phyloP scores from a whole-genome alignment of 2,888 invertebrate genomes.

The Dermolepida albohirtum region DNA sequence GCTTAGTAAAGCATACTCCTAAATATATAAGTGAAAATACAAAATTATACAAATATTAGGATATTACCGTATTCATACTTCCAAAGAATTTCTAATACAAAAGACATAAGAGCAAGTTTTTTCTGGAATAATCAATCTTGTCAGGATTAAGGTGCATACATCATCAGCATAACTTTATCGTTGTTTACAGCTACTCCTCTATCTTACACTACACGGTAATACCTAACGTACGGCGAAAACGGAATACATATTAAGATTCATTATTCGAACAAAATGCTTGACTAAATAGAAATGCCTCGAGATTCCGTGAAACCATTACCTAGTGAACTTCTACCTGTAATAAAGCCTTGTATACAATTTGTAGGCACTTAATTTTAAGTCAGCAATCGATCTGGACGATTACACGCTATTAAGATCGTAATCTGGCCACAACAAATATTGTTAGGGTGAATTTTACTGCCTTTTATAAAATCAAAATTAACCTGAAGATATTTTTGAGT shows the following conservation, averaged over 20 bases:
- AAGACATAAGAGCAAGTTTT: too few relatives aligned
- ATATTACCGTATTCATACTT: too few relatives aligned
- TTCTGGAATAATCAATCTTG: too few relatives aligned
- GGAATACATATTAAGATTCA: conserved; percentile 5
- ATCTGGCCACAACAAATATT: conserved; percentile 17
- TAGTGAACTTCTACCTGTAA: conserved; percentile 14
- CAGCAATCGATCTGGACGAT: conserved; percentile 32
- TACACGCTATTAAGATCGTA: conserved; percentile 32
- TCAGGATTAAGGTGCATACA: too few relatives aligned
- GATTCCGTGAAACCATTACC: conserved; percentile 27
- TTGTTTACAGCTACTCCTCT: too few relatives aligned
- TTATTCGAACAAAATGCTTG: conserved; percentile 10
- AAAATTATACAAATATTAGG: too few relatives aligned
- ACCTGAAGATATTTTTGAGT: conserved; percentile 1
- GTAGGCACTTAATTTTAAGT: conserved; percentile 32
- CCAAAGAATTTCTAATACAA: too few relatives aligned
- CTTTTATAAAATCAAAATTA: conserved; percentile 4
- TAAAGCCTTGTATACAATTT: conserved; percentile 11
- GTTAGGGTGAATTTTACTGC: background rate
- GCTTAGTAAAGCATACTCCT: too few relatives aligned
- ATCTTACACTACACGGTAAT: background rate
- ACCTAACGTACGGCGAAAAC: background rate
- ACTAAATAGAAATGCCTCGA: conserved; percentile 22
- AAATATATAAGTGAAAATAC: too few relatives aligned
- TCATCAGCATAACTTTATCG: too few relatives aligned